Evolutionary conservation across 64 coral and sea anemone species (phyloP).

Genomic region (Cladopsammia gracilis): DNA sequence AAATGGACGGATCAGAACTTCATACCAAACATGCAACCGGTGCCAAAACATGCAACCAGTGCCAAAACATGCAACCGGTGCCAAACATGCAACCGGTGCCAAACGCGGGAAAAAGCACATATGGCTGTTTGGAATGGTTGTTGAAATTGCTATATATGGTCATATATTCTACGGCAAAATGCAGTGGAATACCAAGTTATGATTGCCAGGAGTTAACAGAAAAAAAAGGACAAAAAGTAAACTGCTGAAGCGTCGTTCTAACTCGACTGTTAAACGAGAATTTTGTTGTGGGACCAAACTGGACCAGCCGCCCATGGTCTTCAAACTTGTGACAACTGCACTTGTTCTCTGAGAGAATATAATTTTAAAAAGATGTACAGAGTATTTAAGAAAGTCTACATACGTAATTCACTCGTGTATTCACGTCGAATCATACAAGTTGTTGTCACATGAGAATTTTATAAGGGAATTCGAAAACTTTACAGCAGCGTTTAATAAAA

Average conservation of each 20-base stretch:
- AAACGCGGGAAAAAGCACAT: too few relatives aligned
- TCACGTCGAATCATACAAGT: conserved; percentile 5
- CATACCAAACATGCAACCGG: too few relatives aligned
- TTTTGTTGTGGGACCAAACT: too few relatives aligned
- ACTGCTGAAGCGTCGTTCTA: too few relatives aligned
- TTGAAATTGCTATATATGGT: too few relatives aligned
- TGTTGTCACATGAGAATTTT: neutral
- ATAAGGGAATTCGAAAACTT: neutral
- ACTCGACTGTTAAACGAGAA: too few relatives aligned
- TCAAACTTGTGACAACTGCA: neutral
- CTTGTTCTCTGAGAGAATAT: conserved; percentile 46
- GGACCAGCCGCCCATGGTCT: neutral
- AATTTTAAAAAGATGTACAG: conserved; percentile 49
- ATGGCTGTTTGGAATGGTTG: too few relatives aligned
- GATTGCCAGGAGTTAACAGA: neutral
- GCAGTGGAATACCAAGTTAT: neutral
- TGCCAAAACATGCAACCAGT: too few relatives aligned
- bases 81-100: too few relatives aligned
- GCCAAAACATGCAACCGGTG: too few relatives aligned
- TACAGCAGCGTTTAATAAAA: neutral
- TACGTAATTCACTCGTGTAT: conserved; percentile 47
- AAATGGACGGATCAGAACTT: too few relatives aligned
- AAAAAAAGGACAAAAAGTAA: neutral
- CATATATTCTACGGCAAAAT: too few relatives aligned
- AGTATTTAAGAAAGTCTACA: conserved; percentile 43